Base-by-base conservation (phyloP, 2,113 vertebrate species). In the Arenaria interpres region DNA sequence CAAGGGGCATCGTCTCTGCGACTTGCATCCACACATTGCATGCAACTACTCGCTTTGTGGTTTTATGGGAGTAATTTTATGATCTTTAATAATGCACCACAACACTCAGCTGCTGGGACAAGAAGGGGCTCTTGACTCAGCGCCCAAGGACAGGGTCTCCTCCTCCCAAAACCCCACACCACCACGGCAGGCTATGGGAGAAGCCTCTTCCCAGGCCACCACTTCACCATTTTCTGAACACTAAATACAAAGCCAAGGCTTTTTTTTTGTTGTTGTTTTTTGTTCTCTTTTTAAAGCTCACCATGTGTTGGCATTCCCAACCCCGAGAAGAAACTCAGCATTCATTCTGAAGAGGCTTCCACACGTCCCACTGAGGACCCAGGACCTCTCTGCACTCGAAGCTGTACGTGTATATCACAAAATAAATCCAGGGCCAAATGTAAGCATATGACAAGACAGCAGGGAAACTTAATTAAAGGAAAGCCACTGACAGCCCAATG, bases 371-470 rank as follows among this genome's bases (percentile, higher is more conserved):
- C 30, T 6, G 57, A 76, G 69, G 76, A 53, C 50, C 41, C 71
- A 64, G 43, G 62, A 69, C 51, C 41, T 50, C 39, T 21, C 48
- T 21, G n/a, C 0, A 7, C 76, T 43, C 48, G 50, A 23, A 86
- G 35, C 35, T 22, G 12, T 19, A 45, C 25, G 4, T 2, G 23
- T 59, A 15, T 18, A 71, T 28, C 72, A 77, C 50, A 46, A 60
- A 91, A 85, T 23, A 73, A 46, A 72, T 8, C 30, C 86, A 32
- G 30, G 62, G 78, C 73, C 74, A 72, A 85, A 56, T n/a, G 63
- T 22, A 75, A 88, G 74, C 89, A 84, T 85, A 63, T 19, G 92
- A 96, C 21, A 46, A 76, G 92, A 88, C 86, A 96, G 92, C 86
- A 85, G 82, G 68, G 83, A 75, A 66, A 72, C 79, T 62, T 77